phyloP scores from a whole-genome alignment of 2,797 vertebrate species.

The Molossus molossus region DNA sequence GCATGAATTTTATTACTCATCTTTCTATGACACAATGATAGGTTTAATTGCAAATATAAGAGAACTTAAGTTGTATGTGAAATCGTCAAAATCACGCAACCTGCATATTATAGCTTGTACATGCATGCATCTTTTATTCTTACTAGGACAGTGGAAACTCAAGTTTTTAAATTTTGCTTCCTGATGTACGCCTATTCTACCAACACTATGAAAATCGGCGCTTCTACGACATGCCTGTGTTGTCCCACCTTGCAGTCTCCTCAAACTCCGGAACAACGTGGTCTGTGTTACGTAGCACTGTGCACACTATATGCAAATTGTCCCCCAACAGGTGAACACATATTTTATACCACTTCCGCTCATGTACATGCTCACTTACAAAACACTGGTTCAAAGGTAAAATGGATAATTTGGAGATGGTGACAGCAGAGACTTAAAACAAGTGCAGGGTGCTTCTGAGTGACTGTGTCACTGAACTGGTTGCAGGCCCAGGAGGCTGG shows the following conservation, averaged over 20 bases:
- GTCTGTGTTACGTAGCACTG: neutral
- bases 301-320: neutral
- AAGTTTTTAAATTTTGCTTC: neutral
- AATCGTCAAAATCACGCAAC: neutral
- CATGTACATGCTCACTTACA: neutral
- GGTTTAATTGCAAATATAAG: neutral
- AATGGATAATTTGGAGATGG: neutral
- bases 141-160: neutral
- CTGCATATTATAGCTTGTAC: neutral
- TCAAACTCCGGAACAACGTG: neutral
- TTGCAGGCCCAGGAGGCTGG: neutral
- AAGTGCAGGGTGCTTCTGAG: neutral
- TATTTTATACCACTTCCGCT: neutral
- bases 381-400: constrained; percentile 9
- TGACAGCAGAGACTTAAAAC: neutral
- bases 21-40: neutral
- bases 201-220: neutral
- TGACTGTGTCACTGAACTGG: neutral
- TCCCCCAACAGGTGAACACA: neutral
- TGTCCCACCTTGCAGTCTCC: neutral
- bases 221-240: neutral
- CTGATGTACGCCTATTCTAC: neutral
- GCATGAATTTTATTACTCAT: neutral
- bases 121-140: neutral
- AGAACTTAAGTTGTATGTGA: neutral